Evolutionary conservation across 2,888 invertebrate genomes (phyloP).

Genomic region (Branchellion lobata): DNA sequence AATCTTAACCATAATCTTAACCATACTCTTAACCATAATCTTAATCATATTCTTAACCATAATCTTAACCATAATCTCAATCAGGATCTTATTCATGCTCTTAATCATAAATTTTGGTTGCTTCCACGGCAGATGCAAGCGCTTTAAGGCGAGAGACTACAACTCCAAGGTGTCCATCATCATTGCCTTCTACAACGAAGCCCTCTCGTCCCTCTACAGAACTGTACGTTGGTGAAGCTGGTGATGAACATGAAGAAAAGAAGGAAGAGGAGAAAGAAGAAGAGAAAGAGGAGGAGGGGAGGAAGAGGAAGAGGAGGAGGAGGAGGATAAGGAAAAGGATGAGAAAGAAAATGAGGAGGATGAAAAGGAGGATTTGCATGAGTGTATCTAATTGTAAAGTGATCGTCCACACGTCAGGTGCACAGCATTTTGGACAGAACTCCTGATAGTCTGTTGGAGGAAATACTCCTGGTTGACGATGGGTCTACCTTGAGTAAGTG

Average conservation of each 20-base stretch:
- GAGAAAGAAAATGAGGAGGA: background rate
- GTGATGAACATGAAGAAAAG: too few species aligned
- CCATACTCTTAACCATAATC: too few species aligned
- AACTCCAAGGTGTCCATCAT: slow-evolving; percentile 11
- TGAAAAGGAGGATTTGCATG: background rate
- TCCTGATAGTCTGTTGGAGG: slow-evolving; percentile 4
- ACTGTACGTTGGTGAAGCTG: background rate
- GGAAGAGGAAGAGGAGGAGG: background rate
- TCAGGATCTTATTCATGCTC: too few species aligned
- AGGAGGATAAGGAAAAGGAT: background rate
- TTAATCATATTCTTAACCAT: too few species aligned
- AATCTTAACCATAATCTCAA: too few species aligned
- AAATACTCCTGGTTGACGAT: slow-evolving; percentile 37
- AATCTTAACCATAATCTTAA: too few species aligned
- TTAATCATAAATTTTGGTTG: too few species aligned
- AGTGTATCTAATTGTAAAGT: too few species aligned
- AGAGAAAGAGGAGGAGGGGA: background rate
- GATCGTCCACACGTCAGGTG: background rate
- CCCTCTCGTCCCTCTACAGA: slow-evolving; percentile 25
- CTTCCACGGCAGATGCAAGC: slow-evolving; percentile 39
- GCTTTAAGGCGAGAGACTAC: background rate
- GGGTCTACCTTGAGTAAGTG: slow-evolving; percentile 21
- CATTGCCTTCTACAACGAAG: slow-evolving; percentile 37
- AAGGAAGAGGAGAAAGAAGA: too few species aligned
- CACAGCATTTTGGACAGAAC: slow-evolving; percentile 17